Base-by-base conservation (phyloP, 2,888 invertebrate species). In the Cantharis nigra region DNA sequence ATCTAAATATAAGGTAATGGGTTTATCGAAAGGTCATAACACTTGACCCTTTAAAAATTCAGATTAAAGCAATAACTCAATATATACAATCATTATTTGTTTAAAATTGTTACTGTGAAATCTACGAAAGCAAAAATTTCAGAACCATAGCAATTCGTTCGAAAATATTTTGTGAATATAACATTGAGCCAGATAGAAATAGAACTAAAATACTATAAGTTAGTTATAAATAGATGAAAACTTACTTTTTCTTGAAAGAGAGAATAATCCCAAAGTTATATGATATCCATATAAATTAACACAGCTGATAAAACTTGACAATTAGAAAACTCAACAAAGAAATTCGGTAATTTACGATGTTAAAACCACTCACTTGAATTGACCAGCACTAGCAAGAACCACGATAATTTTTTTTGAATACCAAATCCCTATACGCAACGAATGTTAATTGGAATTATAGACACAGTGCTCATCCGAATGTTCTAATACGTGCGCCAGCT, bases 401-500 rank as follows among this genome's bases (percentile, higher is more conserved):
- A 49, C 49, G n/a, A 49, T 49, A n/a, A 49, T 49, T 49, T 49
- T n/a, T 49, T 13, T 49, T n/a, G n/a, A 49, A 49, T 49, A 49
- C 49, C n/a, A 49, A 49, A 49, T 49, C 49, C 49, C 49, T 49
- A 49, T 49, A 49, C 49, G n/a, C 5, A 49, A 49, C 49, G 49
- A 49, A 49, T n/a, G 49, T 49, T 49, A 49, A 49, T 49, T 49
- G n/a, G 49, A 49, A 49, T 49, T n/a, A 49, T 49, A 33, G 13
- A n/a, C 33, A 33, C 49, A 49, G 49, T 49, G 49, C 49, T 49
- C 49, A 49, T 49, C 49, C 49, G 49, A 49, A 49, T 49, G 49
- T 76, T 76, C 74, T 49, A 77, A 69, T 77, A 74, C 77, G 74
- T 71, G 64, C 73, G 77, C 69, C 77, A 78, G 75, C 70, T 71